A percentile compares a stretch with the other conserved stretches of the same genome.
Conservation (phyloP, 2,113 vertebrate species). For the Rhodinocichla rosea region DNA sequence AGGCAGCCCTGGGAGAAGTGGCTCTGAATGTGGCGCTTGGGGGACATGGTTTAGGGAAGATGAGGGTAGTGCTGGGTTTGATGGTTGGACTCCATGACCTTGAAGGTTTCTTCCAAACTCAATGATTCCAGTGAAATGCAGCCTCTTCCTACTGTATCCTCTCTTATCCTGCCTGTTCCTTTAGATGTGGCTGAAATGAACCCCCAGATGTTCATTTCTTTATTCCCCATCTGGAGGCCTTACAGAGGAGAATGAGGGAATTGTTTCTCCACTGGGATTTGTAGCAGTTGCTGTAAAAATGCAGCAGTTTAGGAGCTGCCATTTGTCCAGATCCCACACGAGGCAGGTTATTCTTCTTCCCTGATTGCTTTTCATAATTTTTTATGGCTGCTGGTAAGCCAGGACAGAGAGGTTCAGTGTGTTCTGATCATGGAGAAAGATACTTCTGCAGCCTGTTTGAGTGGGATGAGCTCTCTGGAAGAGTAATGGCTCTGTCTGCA, state of each 20-base stretch:
- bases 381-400: background rate
- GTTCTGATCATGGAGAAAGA: background rate
- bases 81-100: background rate
- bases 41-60: background rate
- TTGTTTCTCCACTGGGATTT: background rate
- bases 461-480: background rate
- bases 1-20: background rate
- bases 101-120: background rate
- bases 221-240: background rate
- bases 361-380: background rate
- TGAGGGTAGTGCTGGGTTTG: background rate
- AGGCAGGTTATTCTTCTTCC: background rate
- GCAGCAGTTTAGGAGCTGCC: background rate
- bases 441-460: background rate
- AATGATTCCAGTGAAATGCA: background rate
- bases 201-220: fast-evolving
- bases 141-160: background rate
- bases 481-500: background rate
- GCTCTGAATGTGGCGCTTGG: background rate
- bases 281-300: background rate
- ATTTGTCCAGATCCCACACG: background rate
- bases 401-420: background rate
- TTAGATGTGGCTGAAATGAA: background rate
- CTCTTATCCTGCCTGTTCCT: background rate
- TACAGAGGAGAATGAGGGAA: background rate